Conservation (phyloP, 2,797 vertebrate species). For the Microctenopoma steveboyesi region DNA sequence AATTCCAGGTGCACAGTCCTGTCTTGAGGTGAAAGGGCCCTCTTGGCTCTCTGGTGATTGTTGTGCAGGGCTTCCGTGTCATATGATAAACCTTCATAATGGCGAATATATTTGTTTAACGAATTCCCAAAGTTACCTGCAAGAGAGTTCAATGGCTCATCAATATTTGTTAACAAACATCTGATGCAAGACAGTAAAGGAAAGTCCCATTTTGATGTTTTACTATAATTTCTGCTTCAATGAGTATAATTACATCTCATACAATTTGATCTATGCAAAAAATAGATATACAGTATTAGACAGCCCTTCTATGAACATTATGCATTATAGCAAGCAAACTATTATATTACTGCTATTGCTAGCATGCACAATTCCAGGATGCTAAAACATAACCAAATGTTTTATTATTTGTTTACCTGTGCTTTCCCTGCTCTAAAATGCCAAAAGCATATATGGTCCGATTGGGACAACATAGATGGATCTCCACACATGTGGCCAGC, state of each 20-base stretch:
- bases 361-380: not conserved
- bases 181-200: not conserved
- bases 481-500: constrained; percentile 8
- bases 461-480: constrained; percentile 10
- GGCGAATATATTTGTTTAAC: constrained; percentile 92
- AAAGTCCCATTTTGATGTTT: constrained; percentile 4
- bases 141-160: constrained; percentile 47
- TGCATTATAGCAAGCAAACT: not conserved
- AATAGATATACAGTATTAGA: not conserved
- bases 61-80: constrained; percentile 90
- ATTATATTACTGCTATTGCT: not conserved
- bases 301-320: not conserved
- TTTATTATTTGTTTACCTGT: not conserved
- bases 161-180: constrained; percentile 22
- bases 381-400: not conserved
- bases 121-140: constrained; percentile 91
- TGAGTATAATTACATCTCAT: not conserved
- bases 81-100: constrained; percentile 97
- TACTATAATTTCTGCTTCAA: not conserved
- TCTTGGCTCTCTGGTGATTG: constrained; percentile 97
- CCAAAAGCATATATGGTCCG: not conserved
- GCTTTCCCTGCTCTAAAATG: not conserved
- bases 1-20: constrained; percentile 91
- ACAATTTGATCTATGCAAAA: constrained; percentile 1
- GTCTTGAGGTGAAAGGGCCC: constrained; percentile 90